Base-by-base conservation (phyloP, 2,888 invertebrate genomes). In the Phortica okadai region DNA sequence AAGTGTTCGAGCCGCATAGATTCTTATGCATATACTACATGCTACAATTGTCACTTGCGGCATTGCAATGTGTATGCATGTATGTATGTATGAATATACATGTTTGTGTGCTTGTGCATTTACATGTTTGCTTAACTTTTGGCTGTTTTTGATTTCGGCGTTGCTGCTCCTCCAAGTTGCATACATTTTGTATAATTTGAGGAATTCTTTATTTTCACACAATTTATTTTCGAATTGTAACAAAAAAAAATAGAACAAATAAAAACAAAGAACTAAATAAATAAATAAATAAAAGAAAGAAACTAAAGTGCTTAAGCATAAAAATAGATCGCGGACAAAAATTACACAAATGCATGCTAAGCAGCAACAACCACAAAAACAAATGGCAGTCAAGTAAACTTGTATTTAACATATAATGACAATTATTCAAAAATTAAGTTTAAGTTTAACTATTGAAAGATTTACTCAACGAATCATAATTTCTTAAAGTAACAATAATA, bases 281-380 rank as follows among this genome's bases (percentile, higher is more conserved):
- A 25, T 11, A 50, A 8, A 25, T 56, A 16, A 16, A 25, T 21
- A 50, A 42, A 70, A 70, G 7, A 16, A 50, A 16, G 50, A 70
- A 16, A 16, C 16, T 25, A 25, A 62, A 62, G 62, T 25, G 16
- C 25, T 62, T 21, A 87, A 82, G 87, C 85, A 89, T 89, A 89
- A 87, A 90, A 91, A 90, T 90, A 90, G 90, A 90, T 90, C 90
- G 90, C 90, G 90, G 90, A 90, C 87, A 90, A 89, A 85, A 89
- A 79, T 76, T 83, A 83, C 79, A 82, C 82, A 80, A 82, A 80
- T 84, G 82, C 84, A 84, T 80, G 78, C 79, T 33, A 81, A 77
- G 16, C 25, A 58, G 66, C 74, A 7, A 2, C 73, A 21, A 41
- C 41, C n/a, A 42, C 70, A 50, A 62, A 62, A 72, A 50, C 41